Evolutionary conservation across 2,113 vertebrate species (phyloP).

Genomic region (Platichthys flesus): DNA sequence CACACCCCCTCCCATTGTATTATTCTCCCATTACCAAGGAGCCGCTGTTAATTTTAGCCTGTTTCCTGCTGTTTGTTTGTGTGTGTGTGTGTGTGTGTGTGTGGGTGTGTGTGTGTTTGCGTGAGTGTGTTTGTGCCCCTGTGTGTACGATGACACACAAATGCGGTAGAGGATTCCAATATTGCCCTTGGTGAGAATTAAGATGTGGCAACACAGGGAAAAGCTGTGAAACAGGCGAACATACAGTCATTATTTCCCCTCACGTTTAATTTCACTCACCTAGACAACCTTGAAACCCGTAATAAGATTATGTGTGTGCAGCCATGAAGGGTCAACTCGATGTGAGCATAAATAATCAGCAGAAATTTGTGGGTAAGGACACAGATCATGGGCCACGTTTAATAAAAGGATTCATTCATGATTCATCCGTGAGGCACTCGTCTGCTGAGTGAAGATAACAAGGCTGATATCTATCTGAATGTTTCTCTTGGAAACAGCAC

Average conservation of each 20-base stretch:
- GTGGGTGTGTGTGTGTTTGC: slow-evolving; percentile 8
- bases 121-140: slow-evolving; percentile 6
- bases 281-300: slow-evolving; percentile 41
- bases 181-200: slow-evolving; percentile 57
- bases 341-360: slow-evolving; percentile 43
- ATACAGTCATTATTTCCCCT: slow-evolving; percentile 42
- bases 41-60: slow-evolving; percentile 58
- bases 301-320: slow-evolving; percentile 57
- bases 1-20: slow-evolving; percentile 48
- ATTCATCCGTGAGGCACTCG: slow-evolving; percentile 8
- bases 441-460: slow-evolving; percentile 4
- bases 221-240: slow-evolving; percentile 55
- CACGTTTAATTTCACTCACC: slow-evolving; percentile 51
- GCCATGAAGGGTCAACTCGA: slow-evolving; percentile 30
- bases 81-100: slow-evolving; percentile 9
- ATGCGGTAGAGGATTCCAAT: slow-evolving; percentile 40
- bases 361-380: slow-evolving; percentile 20
- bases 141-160: slow-evolving; percentile 38
- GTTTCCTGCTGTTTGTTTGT: slow-evolving; percentile 43
- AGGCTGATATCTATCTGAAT: neutral
- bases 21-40: slow-evolving; percentile 64
- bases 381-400: slow-evolving; percentile 2
- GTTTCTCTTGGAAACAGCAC: neutral
- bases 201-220: slow-evolving; percentile 48
- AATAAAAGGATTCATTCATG: slow-evolving; percentile 8